phyloP scores from a whole-genome alignment of 2,888 invertebrate species.

The Lissonota sp. region DNA sequence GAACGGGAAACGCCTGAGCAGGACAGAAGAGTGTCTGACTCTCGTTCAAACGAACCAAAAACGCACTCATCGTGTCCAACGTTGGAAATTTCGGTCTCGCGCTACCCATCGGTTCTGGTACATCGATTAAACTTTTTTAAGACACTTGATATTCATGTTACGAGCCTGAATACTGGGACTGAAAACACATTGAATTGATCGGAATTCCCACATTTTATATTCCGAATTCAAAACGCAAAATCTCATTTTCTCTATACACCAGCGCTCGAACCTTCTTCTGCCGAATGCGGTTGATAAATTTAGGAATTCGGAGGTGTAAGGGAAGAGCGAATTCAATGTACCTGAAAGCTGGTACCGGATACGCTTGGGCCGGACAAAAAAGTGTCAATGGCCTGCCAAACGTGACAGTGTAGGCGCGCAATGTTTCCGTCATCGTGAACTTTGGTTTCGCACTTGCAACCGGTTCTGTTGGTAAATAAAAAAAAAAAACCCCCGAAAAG shows the following conservation, averaged over 20 bases:
- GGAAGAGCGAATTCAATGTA: conserved; percentile 79
- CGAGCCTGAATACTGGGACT: conserved; percentile 88
- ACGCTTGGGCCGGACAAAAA: conserved; percentile 89
- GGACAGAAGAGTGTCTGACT: conserved; percentile 82
- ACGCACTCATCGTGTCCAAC: conserved; percentile 76
- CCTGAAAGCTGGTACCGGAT: conserved; percentile 89
- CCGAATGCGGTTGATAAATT: too few species aligned
- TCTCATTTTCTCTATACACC: too few species aligned
- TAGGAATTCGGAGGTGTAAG: too few species aligned
- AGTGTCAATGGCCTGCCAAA: conserved; percentile 84
- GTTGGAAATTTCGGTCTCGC: conserved; percentile 86
- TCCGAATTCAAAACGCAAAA: too few species aligned
- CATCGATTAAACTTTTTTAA: background rate
- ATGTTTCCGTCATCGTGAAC: conserved; percentile 79
- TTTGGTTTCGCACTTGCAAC: conserved; percentile 86
- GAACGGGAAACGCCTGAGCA: conserved; percentile 84
- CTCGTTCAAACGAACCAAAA: conserved; percentile 61
- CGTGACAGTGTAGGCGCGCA: conserved; percentile 70
- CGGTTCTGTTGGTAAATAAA: conserved; percentile 85
- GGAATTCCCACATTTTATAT: too few species aligned
- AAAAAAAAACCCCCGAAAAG: background rate
- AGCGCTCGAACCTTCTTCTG: too few species aligned
- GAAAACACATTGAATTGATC: conserved; percentile 85
- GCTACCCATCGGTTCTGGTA: conserved; percentile 86
- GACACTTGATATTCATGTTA: conserved; percentile 1